Percentiles rank a stretch among this genome's conserved stretches.
These are phyloP conservation scores for Hoplodrina ambigua DNA, from an alignment of 2,888 invertebrate genomes.

Conservation along the genomic window DNA sequence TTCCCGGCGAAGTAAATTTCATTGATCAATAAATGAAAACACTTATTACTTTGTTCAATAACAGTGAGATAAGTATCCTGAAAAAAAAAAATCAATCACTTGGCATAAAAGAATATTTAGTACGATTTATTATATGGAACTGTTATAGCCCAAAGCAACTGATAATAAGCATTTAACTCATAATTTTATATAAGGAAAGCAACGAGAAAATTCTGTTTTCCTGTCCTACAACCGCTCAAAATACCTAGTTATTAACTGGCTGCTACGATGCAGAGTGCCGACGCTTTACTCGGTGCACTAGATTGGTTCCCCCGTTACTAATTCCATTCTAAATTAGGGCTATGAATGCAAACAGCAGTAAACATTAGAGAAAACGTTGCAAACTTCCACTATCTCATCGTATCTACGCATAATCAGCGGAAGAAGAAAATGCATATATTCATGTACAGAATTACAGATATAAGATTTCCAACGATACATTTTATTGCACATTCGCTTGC, in stretches of 20 bases:
- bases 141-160: background rate
- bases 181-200: constrained; percentile 26
- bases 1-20: constrained; percentile 23
- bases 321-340: constrained; percentile 74
- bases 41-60: constrained; percentile 3
- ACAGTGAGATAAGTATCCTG: background rate
- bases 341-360: constrained; percentile 56
- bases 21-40: constrained; percentile 19
- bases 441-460: background rate
- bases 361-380: constrained; percentile 41
- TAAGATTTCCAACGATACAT: constrained; percentile 18
- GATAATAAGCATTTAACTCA: constrained; percentile 3
- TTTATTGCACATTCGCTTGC: constrained; percentile 26
- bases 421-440: constrained; percentile 17
- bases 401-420: constrained; percentile 12
- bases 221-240: constrained; percentile 10
- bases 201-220: constrained; percentile 26
- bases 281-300: constrained; percentile 57
- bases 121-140: constrained; percentile 3
- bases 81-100: background rate
- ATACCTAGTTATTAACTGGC: constrained; percentile 12
- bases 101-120: background rate
- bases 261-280: constrained; percentile 20
- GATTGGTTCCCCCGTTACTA: constrained; percentile 66
- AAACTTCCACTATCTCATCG: constrained; percentile 13